Conservation (phyloP, 1,140 invertebrate species). For the Onthophagus taurus region DNA sequence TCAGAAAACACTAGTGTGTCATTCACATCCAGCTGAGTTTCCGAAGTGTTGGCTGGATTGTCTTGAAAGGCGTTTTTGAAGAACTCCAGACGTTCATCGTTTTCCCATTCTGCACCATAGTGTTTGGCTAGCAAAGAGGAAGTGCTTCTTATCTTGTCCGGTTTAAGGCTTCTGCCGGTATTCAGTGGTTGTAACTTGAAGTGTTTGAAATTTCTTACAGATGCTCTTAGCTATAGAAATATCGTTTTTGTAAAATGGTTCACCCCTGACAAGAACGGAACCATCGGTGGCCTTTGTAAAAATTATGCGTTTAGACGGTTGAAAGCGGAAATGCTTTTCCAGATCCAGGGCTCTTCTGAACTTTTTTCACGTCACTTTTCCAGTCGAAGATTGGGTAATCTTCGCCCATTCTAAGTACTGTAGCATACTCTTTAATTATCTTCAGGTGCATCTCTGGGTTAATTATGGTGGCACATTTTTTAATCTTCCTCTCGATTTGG, state of each 20-base stretch:
- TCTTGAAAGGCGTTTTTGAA: slow-evolving; percentile 8
- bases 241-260: neutral
- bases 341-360: neutral
- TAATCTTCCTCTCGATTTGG: slow-evolving; percentile 4
- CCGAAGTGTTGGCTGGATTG: slow-evolving; percentile 1
- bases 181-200: neutral
- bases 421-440: slow-evolving; percentile 4
- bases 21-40: neutral
- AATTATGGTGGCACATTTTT: slow-evolving; percentile 2
- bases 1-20: no score
- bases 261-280: neutral
- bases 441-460: slow-evolving; percentile 2
- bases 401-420: slow-evolving; percentile 4
- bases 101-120: neutral
- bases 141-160: slow-evolving; percentile 10
- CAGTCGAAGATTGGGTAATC: slow-evolving; percentile 2
- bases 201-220: neutral
- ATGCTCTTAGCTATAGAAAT: neutral
- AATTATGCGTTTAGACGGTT: slow-evolving; percentile 6
- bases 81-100: neutral
- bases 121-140: slow-evolving; percentile 4
- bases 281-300: slow-evolving; percentile 2
- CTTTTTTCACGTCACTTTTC: neutral
- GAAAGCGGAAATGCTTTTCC: neutral
- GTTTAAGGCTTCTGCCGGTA: slow-evolving; percentile 11